These are phyloP conservation scores for Amniataba percoides DNA, from an alignment of 2,797 vertebrate genomes.

Conservation along the genomic window DNA sequence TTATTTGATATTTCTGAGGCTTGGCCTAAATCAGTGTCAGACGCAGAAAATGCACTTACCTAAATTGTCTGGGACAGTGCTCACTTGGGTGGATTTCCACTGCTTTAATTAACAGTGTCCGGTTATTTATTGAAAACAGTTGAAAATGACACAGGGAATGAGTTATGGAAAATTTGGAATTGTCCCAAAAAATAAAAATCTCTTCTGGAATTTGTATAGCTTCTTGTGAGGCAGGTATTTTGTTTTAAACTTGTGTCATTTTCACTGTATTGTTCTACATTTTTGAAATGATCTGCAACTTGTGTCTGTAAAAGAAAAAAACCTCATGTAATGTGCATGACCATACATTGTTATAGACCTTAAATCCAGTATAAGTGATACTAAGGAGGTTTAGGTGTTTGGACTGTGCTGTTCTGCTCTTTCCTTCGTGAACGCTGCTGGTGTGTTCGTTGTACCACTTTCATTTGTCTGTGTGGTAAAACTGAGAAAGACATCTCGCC, in stretches of 20 bases:
- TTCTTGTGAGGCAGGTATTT: slow-evolving; percentile 25
- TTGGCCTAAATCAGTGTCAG: slow-evolving; percentile 80
- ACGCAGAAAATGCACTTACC: slow-evolving; percentile 81
- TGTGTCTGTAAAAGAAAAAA: slow-evolving; percentile 16
- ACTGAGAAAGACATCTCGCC: slow-evolving; percentile 46
- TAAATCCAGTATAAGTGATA: slow-evolving; percentile 22
- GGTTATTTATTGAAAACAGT: slow-evolving; percentile 81
- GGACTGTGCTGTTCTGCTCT: slow-evolving; percentile 24
- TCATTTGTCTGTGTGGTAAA: slow-evolving; percentile 48
- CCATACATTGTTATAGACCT: slow-evolving; percentile 2
- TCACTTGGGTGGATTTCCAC: slow-evolving; percentile 75
- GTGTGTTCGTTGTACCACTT: slow-evolving; percentile 36
- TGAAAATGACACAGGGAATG: slow-evolving; percentile 73
- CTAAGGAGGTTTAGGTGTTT: slow-evolving; percentile 18
- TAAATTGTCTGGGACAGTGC: slow-evolving; percentile 81
- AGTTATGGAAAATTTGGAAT: slow-evolving; percentile 59
- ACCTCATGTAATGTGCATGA: slow-evolving; percentile 15
- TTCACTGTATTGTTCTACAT: slow-evolving; percentile 11
- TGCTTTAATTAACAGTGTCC: slow-evolving; percentile 76
- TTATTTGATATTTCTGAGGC: slow-evolving; percentile 81
- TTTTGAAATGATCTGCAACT: slow-evolving; percentile 15
- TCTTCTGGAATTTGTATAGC: slow-evolving; percentile 12
- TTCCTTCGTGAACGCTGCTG: slow-evolving; percentile 22
- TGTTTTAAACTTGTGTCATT: slow-evolving; percentile 15
- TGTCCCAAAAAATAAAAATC: slow-evolving; percentile 28